A percentile compares a stretch with the other conserved stretches of the same genome.
These are phyloP conservation scores for Trachelipus rathkii DNA, from an alignment of 1,140 invertebrate genomes.

Conservation along the genomic window DNA sequence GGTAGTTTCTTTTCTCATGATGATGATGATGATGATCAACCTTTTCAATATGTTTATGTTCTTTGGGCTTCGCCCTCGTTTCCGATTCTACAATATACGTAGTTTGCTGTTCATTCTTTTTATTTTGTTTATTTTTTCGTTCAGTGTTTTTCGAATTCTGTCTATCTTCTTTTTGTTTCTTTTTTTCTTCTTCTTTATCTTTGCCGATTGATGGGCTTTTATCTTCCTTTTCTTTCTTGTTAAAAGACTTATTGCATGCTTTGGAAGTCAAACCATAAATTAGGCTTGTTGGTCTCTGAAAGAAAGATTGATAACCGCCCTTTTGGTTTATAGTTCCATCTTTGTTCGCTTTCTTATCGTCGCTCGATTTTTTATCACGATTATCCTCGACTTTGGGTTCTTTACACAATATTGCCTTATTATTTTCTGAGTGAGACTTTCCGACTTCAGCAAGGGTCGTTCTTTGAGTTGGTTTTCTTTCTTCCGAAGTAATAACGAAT, in stretches of 20 bases:
- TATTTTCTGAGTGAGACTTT: no score
- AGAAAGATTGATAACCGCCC: conserved; percentile 28
- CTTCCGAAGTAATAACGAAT: neutral
- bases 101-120: neutral
- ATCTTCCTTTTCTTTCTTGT: conserved; percentile 28
- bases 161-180: conserved; percentile 22
- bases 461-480: conserved; percentile 8
- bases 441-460: neutral
- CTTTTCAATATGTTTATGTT: neutral
- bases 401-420: neutral
- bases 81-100: no score
- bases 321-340: neutral
- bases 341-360: neutral
- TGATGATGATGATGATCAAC: neutral
- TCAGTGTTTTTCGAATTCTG: conserved; percentile 19
- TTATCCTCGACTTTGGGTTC: neutral
- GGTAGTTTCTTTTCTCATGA: conserved; percentile 26
- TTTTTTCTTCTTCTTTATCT: conserved; percentile 30
- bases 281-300: conserved; percentile 27
- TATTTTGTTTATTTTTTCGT: conserved; percentile 19
- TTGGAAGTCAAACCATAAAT: conserved; percentile 28
- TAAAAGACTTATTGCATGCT: conserved; percentile 26
- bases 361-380: neutral
- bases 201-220: conserved; percentile 5
- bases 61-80: no score